Base-by-base conservation (phyloP, 2,113 vertebrate genomes). In the Stegastes partitus region DNA sequence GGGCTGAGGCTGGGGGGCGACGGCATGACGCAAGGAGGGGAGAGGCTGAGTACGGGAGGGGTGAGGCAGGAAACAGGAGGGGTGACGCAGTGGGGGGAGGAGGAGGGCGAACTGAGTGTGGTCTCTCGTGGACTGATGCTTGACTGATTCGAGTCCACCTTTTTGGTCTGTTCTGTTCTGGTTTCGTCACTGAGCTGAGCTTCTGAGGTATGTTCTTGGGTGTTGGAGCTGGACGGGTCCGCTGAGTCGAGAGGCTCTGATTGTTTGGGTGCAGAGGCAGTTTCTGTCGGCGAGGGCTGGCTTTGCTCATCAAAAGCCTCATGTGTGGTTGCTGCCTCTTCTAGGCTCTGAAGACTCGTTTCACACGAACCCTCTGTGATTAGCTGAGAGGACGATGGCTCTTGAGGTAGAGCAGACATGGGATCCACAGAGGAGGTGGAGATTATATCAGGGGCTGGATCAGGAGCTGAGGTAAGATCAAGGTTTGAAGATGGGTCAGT, bases 31-130 rank as follows among this genome's bases (percentile, higher is more conserved):
- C 83, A 86, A 23, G 90, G 85, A 65, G 89, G 83, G 14, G 92
- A 88, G 16, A 93, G 76, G 39, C 89, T 88, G 22, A 91, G 80
- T 7, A 85, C 1, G 0, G 92, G 90, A 69, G 87, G 89, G 34
- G 81, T 62, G 23, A 80, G 77, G 68, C 69, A 87, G 67, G 85
- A 53, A 25, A 72, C 47, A 7, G 79, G 83, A 53, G 86, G 73
- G 21, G 74, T 72, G 31, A 65, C 65, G 56, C 53, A 74, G 25
- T 68, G 64, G 49, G 77, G 64, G 49, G 77, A 49, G 31, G 89
- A 49, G 15, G 68, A 67, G 31, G 68, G 72, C 11, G 77, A 58
- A 62, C 16, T 78, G 15, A 84, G 44, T 23, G 58, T 10, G n/a
- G 42, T 70, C 44, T 81, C 75, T 63, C 77, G 66, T 8, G 19